A percentile compares a stretch with the other conserved stretches of the same genome.
Conservation (phyloP, 1,140 invertebrate species). For the Drusus annulatus region DNA sequence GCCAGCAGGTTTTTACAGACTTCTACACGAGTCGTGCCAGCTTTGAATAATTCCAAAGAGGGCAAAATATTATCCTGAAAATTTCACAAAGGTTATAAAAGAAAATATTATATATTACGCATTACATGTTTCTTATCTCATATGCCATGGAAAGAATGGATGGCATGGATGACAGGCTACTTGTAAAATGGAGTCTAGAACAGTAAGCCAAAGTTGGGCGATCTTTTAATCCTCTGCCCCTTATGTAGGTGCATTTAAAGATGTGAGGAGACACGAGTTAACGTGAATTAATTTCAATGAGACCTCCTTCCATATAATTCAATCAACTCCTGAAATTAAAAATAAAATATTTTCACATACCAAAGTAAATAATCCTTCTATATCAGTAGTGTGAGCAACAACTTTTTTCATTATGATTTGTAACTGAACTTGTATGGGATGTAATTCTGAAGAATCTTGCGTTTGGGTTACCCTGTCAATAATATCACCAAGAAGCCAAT, state of each 20-base stretch:
- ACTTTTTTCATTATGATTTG: constrained; percentile 85
- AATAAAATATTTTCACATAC: constrained; percentile 66
- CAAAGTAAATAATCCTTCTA: constrained; percentile 84
- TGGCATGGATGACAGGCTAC: too few relatives aligned
- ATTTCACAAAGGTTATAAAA: constrained; percentile 52
- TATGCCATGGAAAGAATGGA: too few relatives aligned
- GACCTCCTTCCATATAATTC: too few relatives aligned
- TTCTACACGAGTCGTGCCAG: constrained; percentile 85
- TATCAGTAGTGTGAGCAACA: constrained; percentile 80
- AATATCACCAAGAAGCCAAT: constrained; percentile 88
- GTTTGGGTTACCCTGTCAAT: constrained; percentile 83
- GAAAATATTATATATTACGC: constrained; percentile 1
- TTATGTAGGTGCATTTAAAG: too few relatives aligned
- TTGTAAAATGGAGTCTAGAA: too few relatives aligned
- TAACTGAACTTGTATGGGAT: constrained; percentile 78
- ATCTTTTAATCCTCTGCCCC: too few relatives aligned
- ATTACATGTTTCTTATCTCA: too few relatives aligned
- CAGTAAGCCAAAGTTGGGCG: too few relatives aligned
- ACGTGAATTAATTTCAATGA: too few relatives aligned
- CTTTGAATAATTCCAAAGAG: constrained; percentile 91
- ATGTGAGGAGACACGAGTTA: too few relatives aligned
- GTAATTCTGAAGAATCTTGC: constrained; percentile 81
- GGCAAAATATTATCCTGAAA: constrained; percentile 90
- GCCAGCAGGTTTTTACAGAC: constrained; percentile 88
- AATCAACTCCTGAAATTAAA: too few relatives aligned